These are phyloP conservation scores for Limnothrissa miodon DNA, from an alignment of 2,113 vertebrate genomes.

Conservation along the genomic window DNA sequence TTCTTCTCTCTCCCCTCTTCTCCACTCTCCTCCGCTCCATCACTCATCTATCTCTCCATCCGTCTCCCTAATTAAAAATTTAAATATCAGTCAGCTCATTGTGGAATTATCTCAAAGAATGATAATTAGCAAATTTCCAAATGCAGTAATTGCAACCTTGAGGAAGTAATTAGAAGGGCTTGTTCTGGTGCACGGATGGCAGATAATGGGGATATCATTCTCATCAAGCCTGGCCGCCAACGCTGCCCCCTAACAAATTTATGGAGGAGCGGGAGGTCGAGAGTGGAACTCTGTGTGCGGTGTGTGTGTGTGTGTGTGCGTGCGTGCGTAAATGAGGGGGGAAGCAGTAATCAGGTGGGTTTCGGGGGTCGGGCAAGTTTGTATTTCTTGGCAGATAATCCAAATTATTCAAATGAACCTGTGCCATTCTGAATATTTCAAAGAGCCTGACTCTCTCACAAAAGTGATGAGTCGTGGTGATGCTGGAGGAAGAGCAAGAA, in stretches of 20 bases:
- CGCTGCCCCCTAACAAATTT: conserved; percentile 37
- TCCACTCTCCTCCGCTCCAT: conserved; percentile 6
- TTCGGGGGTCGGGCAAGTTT: conserved; percentile 46
- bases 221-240: conserved; percentile 32
- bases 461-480: not conserved
- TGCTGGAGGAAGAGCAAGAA: not conserved
- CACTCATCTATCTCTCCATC: conserved; percentile 46
- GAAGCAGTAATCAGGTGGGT: conserved; percentile 41
- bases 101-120: conserved; percentile 54
- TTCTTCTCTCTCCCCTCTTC: not conserved
- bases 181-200: conserved; percentile 39
- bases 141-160: conserved; percentile 61
- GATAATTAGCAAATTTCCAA: conserved; percentile 56
- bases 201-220: conserved; percentile 50
- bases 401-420: conserved; percentile 44
- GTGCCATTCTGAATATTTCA: conserved; percentile 42
- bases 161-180: conserved; percentile 58
- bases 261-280: not conserved
- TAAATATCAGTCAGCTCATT: conserved; percentile 52
- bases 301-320: not conserved
- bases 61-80: conserved; percentile 56
- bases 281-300: not conserved
- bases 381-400: conserved; percentile 41
- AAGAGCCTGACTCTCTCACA: conserved; percentile 14
- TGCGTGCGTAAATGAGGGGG: not conserved